Percentiles rank a stretch among this genome's conserved stretches.
phyloP scores from a whole-genome alignment of 2,888 invertebrate genomes.

The Dasypolia templi region DNA sequence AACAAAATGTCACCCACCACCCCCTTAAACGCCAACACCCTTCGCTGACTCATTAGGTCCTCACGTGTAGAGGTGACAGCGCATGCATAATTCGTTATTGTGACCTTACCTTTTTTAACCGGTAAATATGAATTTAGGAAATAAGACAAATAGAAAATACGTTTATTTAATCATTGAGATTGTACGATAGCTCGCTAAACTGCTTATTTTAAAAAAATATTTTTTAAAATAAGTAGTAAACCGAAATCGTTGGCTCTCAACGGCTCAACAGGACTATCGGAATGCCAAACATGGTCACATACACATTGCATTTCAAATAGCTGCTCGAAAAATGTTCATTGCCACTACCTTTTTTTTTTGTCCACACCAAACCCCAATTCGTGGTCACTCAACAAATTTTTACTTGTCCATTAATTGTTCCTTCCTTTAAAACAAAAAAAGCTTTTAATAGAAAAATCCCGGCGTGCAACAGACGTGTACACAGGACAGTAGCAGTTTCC shows the following conservation, averaged over 20 bases:
- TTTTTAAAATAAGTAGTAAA: no score
- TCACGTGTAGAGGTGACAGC: not conserved
- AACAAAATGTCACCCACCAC: no score
- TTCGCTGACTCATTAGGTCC: not conserved
- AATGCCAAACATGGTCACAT: not conserved
- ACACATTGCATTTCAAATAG: no score
- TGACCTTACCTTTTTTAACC: not conserved
- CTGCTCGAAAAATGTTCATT: not conserved
- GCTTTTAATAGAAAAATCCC: constrained; percentile 57
- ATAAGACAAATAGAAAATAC: not conserved
- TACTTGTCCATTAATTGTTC: constrained; percentile 35
- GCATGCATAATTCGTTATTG: not conserved
- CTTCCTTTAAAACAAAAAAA: constrained; percentile 37
- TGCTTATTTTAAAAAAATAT: not conserved
- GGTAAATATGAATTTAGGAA: not conserved
- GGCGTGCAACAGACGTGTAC: constrained; percentile 54
- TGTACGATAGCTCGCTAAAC: no score
- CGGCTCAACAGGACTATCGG: not conserved
- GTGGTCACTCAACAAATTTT: constrained; percentile 26
- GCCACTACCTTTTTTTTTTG: not conserved
- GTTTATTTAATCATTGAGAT: not conserved
- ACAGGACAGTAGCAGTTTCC: constrained; percentile 61
- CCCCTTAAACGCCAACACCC: no score
- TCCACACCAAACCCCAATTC: not conserved
- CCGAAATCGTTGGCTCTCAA: not conserved